Percentiles rank a stretch among this genome's conserved stretches.
These are phyloP conservation scores for Oophaga pumilio DNA, from an alignment of 2,113 vertebrate species.

Conservation along the genomic window DNA sequence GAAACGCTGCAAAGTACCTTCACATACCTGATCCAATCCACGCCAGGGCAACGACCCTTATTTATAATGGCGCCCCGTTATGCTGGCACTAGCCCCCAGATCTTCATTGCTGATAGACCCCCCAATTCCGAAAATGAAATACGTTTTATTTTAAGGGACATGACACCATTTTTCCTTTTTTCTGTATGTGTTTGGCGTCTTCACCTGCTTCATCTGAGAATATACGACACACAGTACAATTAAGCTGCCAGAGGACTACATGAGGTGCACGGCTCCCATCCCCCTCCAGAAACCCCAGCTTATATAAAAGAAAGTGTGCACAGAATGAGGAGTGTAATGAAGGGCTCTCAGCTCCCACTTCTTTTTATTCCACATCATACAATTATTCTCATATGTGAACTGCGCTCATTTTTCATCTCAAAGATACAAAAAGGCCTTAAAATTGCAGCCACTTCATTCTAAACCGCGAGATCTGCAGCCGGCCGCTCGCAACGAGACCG, in stretches of 20 bases:
- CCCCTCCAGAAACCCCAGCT: not conserved
- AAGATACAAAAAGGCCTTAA: conserved; percentile 45
- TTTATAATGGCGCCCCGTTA: too few species aligned
- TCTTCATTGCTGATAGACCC: too few species aligned
- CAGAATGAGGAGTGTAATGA: conserved; percentile 11
- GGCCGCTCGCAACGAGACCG: not conserved
- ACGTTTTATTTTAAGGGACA: not conserved
- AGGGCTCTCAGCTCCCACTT: not conserved
- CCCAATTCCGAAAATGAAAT: not conserved
- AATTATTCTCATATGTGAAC: conserved; percentile 29
- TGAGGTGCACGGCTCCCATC: not conserved
- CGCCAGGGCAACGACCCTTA: too few species aligned
- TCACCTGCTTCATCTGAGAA: not conserved
- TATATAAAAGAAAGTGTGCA: conserved; percentile 4
- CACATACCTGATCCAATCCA: too few species aligned
- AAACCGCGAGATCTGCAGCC: conserved; percentile 9
- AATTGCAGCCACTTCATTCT: conserved; percentile 44
- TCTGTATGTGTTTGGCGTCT: not conserved
- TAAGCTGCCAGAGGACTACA: conserved; percentile 1
- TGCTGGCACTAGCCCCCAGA: too few species aligned
- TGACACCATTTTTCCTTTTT: not conserved
- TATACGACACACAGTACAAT: not conserved
- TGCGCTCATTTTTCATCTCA: conserved; percentile 31
- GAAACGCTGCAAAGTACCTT: too few species aligned
- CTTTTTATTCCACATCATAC: conserved; percentile 23